Conservation (phyloP, 2,888 invertebrate genomes). For the Agrochola circellaris region DNA sequence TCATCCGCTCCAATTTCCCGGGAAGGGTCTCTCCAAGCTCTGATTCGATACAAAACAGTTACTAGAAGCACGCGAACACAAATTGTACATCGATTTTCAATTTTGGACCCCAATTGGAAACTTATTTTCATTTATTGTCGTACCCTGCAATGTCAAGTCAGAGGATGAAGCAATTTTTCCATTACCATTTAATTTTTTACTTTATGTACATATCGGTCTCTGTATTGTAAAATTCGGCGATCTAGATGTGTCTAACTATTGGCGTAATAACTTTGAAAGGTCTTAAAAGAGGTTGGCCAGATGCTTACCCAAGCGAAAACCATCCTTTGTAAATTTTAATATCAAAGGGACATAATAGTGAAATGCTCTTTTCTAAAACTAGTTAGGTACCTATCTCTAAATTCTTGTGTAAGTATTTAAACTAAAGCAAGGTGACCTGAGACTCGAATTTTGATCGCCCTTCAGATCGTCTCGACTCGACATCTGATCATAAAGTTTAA, state of each 20-base stretch:
- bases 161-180: conserved; percentile 21
- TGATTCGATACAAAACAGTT: conserved; percentile 30
- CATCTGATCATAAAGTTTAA: not conserved
- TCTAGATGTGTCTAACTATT: conserved; percentile 16
- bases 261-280: conserved; percentile 28
- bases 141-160: conserved; percentile 10
- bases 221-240: conserved; percentile 23
- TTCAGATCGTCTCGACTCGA: conserved; percentile 15
- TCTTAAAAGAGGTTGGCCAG: conserved; percentile 12
- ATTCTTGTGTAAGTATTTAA: conserved; percentile 1
- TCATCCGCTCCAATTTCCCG: conserved; percentile 47
- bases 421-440: conserved; percentile 37
- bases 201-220: conserved; percentile 5
- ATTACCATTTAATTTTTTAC: conserved; percentile 36
- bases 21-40: conserved; percentile 17
- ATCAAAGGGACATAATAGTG: conserved; percentile 2
- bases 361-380: conserved; percentile 25
- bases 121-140: conserved; percentile 34
- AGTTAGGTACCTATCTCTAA: conserved; percentile 17
- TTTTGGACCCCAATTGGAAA: conserved; percentile 19
- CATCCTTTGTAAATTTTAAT: conserved; percentile 27
- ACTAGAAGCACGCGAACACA: conserved; percentile 9
- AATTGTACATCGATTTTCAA: conserved; percentile 43
- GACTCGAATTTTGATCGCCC: conserved; percentile 24
- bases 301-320: conserved; percentile 29